Base-by-base conservation (phyloP, 2,888 invertebrate species). In the Carcina quercana region DNA sequence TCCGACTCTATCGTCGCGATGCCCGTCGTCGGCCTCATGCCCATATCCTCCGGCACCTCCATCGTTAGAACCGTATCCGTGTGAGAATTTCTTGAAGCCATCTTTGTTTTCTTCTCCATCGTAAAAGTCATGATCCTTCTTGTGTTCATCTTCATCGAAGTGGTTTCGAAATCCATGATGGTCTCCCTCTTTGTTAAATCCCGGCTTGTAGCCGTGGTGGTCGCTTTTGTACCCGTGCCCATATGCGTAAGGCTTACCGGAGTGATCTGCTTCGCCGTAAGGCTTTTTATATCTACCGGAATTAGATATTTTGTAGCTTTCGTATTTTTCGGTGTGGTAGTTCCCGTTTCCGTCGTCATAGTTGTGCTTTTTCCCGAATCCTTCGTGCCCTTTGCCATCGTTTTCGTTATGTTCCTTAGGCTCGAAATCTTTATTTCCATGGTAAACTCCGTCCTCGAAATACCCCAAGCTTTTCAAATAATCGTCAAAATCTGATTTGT, bases 121-220 rank as follows among this genome's bases (percentile, higher is more conserved):
- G 63, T 88, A 89, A 82, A 91, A 89, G 55, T 87, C 87, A 48
- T 89, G 87, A 56, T 90, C 88, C 68, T 91, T 90, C 59, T 91
- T 89, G 78, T 86, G 89, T 67, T 91, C 90, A 57, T 91, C 87
- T 61, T 90, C 89, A 61, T 88, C 86, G 60, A 87, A 89, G 39
- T 88, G 85, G 51, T 88, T 89, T 65, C 89, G 89, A 74, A 84
- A 91, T 47, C 90, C 90, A 38, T 86, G 87, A 43, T 88, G 84
- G 54, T 86, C 87, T 50, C 88, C 86, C 1, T 88, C 89, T 65
- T 89, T 88, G 50, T 80, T 86, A 59, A 87, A 86, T 17, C 66
- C 78, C 25, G 79, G 66, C 39, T 85, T 76, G 41, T 85, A 68
- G 17, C 79, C 84, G 52, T 85, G 85, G 35, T 83, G 84, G n/a